Evolutionary conservation across 2,113 vertebrate genomes (phyloP), one percentile per base, ranked within the genome.

Genomic region (Hydrolagus affinis): DNA sequence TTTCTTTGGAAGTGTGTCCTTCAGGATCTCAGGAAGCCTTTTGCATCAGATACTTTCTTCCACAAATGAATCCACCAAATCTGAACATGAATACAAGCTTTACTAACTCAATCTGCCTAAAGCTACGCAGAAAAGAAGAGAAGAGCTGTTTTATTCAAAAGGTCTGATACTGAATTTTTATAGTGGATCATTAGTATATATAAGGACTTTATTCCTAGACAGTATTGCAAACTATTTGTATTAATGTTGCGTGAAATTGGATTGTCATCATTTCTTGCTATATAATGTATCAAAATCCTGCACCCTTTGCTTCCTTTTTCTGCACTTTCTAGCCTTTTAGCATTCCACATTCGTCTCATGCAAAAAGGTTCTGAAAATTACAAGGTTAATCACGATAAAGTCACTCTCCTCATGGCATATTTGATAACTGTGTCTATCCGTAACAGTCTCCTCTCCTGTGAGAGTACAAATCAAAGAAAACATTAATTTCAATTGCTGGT

Each of bases 231-330:
- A 62, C 76, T 25, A 80, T 80, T 80, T 80, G 59, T 60, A 80
- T 80, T 80, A 80, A 80, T 80, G 76, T 64, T 25, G 76, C 59
- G 59, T 80, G 76, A 80, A 80, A 80, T 80, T 80, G 76, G 76
- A 80, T 80, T 80, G 76, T 80, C 76, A 80, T 80, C 59, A 80
- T 64, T 80, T 28, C 76, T 80, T 78, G 25, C 76, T 80, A 60
- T 62, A 60, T 64, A 64, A 80, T 80, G 76, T 30, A 80, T 80
- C 76, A 64, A 60, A 80, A 80, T 64, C 59, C 60, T 17, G 59
- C 76, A 12, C 28, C 59, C 64, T 14, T 80, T 78, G 21, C 59
- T 78, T 60, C 21, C 30, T 23, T 78, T 76, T 59, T 77, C 23
- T 32, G 62, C 9, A 44, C 76, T 80, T 28, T n/a, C 76, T 28